A percentile compares a stretch with the other conserved stretches of the same genome.
Evolutionary conservation across 1,140 invertebrate species (phyloP).

Genomic region (Scaptomyza pallida): DNA sequence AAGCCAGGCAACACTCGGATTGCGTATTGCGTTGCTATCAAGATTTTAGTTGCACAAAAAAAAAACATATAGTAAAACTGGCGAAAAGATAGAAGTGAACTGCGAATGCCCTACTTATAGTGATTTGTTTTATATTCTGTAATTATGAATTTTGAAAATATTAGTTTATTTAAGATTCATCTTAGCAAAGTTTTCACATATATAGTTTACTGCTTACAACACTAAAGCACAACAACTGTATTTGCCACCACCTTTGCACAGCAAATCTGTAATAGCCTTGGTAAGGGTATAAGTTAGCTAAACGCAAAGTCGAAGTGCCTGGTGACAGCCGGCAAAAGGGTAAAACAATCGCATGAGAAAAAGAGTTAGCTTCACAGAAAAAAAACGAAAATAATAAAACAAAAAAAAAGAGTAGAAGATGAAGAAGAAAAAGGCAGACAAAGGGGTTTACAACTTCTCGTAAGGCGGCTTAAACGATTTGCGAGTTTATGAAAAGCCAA

Average conservation of each 20-base stretch:
- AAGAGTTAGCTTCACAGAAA: not conserved
- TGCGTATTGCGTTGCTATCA: conserved; percentile 66
- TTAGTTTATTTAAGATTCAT: too few relatives aligned
- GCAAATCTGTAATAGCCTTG: not conserved
- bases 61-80: not conserved
- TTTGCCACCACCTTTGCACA: not conserved
- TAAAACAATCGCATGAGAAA: conserved; percentile 22
- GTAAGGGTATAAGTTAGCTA: not conserved
- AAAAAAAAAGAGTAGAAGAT: conserved; percentile 24
- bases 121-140: too few relatives aligned
- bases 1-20: conserved; percentile 35
- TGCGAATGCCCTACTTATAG: conserved; percentile 12
- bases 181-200: too few relatives aligned
- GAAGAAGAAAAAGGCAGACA: conserved; percentile 56
- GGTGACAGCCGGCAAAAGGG: conserved; percentile 15
- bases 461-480: conserved; percentile 82
- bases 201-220: not conserved
- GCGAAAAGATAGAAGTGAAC: not conserved
- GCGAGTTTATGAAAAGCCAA: conserved; percentile 80
- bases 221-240: not conserved
- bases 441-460: conserved; percentile 81
- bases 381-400: conserved; percentile 31
- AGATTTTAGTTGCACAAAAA: conserved; percentile 39
- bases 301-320: conserved; percentile 16
- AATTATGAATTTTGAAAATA: too few relatives aligned